Base-by-base conservation (phyloP, 1,140 invertebrate species). In the Cryptotermes secundus region DNA sequence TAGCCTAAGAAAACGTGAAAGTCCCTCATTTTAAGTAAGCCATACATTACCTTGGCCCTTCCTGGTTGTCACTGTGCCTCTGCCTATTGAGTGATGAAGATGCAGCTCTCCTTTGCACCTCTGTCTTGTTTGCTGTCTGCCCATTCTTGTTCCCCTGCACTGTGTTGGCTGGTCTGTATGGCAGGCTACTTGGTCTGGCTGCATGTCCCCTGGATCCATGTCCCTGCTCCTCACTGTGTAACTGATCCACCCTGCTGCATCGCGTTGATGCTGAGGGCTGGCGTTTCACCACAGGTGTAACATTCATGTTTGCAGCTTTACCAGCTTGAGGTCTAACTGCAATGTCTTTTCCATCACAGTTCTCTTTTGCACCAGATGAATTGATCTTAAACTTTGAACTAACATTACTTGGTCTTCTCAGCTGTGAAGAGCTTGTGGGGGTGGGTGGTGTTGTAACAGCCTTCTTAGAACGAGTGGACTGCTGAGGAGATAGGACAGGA, bases 61-160 rank as follows among this genome's bases (percentile, higher is more conserved):
- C 35, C 49, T 49, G 72, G n/a, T 12, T 42, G 83, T 42, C 83
- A 26, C 22, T 26, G 10, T 34, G 83, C 34, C 36, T 79, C 31
- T 72, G 83, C 26, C 84, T 38, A 26, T 79, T 79, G 79, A 92
- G 89, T 59, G 93, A 94, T 42, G 93, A 93, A 31, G 93, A 94
- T 22, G 92, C 93, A 26, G 93, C 93, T 86, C 94, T 89, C 86
- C 93, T 90, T 4, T 12, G 87, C 86, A 65, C 89, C 86, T 59
- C 92, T 90, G 10, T 22, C 85, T 80, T 3, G 80, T 53, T 31
- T 85, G 86, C 35, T 83, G 86, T 1, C 83, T 86, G n/a, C 14
- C 35, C 42, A 38, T 36, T 34, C 26, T 36, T 59, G 31, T 16
- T 35, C 12, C 35, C 34, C 24, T 49, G 81, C 26, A 85, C 79